Evolutionary conservation across 2,797 vertebrate species (phyloP).

Genomic region (Paguma larvata): DNA sequence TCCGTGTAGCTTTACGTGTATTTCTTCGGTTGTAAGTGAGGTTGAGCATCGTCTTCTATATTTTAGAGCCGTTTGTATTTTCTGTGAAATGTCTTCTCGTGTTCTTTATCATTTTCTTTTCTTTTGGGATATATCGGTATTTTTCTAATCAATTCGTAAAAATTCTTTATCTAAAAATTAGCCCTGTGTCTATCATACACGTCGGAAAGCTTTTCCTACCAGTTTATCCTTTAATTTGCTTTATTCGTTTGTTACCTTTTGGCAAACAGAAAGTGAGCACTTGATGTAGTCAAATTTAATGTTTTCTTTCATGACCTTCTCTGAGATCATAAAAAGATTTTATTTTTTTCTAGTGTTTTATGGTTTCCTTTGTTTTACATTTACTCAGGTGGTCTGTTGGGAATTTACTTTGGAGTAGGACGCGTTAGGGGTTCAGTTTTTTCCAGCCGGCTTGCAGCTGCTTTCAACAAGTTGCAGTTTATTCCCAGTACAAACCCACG

Average conservation of each 20-base stretch:
- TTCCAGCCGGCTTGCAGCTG: not conserved
- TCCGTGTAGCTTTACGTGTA: not conserved
- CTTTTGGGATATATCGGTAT: not conserved
- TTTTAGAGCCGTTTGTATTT: not conserved
- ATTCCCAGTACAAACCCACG: not conserved
- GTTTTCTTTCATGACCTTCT: not conserved
- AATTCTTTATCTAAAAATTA: not conserved
- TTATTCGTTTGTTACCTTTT: not conserved
- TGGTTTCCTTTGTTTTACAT: conserved; percentile 8
- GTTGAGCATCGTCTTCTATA: not conserved
- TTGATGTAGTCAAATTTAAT: not conserved
- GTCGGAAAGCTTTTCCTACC: not conserved
- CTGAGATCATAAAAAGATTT: not conserved
- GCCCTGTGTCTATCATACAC: not conserved
- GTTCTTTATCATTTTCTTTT: not conserved
- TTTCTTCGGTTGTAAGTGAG: not conserved
- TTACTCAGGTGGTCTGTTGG: not conserved
- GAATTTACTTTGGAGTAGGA: not conserved
- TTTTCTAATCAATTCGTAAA: conserved; percentile 13
- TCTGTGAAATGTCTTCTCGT: not conserved
- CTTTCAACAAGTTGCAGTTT: not conserved
- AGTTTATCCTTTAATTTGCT: not conserved
- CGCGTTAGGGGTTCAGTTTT: not conserved
- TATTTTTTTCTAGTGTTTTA: not conserved
- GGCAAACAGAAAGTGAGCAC: not conserved